Evolutionary conservation across 2,888 invertebrate genomes (phyloP).

Genomic region (Lithophane socia): DNA sequence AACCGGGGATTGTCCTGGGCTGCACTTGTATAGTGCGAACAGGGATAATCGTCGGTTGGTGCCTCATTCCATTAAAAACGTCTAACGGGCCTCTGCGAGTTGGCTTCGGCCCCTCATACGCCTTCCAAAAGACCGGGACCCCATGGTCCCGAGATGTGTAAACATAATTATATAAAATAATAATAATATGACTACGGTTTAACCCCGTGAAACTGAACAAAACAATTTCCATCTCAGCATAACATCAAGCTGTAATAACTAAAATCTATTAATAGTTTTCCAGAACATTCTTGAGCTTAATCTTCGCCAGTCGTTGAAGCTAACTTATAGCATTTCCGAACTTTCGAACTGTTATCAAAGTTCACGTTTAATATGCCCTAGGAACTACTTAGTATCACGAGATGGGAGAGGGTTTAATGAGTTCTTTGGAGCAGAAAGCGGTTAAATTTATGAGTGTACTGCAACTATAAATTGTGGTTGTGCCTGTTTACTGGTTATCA

Average conservation of each 20-base stretch:
- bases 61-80: too few relatives aligned
- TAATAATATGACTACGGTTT: not conserved
- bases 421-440: conserved; percentile 60
- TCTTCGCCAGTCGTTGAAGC: conserved; percentile 45
- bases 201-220: not conserved
- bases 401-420: conserved; percentile 59
- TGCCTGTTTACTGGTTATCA: conserved; percentile 33
- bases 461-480: conserved; percentile 57
- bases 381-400: conserved; percentile 64
- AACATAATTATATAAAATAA: too few relatives aligned
- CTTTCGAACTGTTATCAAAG: conserved; percentile 59
- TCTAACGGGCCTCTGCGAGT: too few relatives aligned
- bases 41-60: too few relatives aligned
- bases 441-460: conserved; percentile 59
- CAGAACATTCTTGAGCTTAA: conserved; percentile 50
- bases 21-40: too few relatives aligned
- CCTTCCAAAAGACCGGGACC: too few relatives aligned
- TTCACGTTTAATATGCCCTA: conserved; percentile 61
- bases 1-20: too few relatives aligned
- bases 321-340: conserved; percentile 58
- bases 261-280: conserved; percentile 42
- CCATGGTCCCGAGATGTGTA: too few relatives aligned
- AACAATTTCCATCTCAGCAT: conserved; percentile 13
- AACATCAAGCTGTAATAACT: conserved; percentile 11
- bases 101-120: too few relatives aligned